Conservation (phyloP, 2,888 invertebrate species). For the Cyclophora albipunctata region DNA sequence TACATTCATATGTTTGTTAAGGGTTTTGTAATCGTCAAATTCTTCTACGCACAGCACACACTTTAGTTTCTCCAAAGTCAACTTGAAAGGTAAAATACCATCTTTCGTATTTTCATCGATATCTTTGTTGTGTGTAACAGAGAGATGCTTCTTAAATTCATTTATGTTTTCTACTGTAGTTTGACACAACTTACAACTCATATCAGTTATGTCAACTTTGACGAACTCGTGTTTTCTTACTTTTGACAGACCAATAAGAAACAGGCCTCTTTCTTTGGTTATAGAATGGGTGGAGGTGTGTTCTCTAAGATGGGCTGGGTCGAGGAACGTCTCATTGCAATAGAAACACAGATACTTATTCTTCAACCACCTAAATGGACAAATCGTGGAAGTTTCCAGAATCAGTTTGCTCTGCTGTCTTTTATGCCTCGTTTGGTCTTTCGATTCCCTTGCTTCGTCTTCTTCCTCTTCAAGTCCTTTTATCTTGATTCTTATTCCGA, state of each 20-base stretch:
- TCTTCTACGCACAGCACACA: constrained; percentile 48
- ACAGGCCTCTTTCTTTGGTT: no score
- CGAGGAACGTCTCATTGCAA: no score
- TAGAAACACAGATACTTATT: no score
- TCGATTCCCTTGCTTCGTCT: no score
- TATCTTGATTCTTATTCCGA: no score
- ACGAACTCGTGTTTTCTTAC: constrained; percentile 52
- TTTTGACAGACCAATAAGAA: constrained; percentile 23
- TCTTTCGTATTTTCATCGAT: constrained; percentile 39
- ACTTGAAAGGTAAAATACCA: constrained; percentile 53
- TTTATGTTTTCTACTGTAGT: constrained; percentile 31
- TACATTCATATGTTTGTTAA: constrained; percentile 66
- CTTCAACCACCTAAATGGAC: no score
- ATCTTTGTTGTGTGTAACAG: constrained; percentile 37
- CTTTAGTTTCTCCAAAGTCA: constrained; percentile 36
- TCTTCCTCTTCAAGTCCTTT: no score
- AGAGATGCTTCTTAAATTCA: constrained; percentile 46
- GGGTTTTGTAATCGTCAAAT: constrained; percentile 50
- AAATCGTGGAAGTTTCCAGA: no score
- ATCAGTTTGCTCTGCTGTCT: no score
- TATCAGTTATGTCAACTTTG: constrained; percentile 55
- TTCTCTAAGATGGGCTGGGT: no score
- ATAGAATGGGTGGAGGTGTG: no score
- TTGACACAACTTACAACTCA: constrained; percentile 48
- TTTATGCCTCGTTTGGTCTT: no score